These are phyloP conservation scores for Echinops telfairi DNA, from an alignment of 2,113 vertebrate species.

Conservation along the genomic window DNA sequence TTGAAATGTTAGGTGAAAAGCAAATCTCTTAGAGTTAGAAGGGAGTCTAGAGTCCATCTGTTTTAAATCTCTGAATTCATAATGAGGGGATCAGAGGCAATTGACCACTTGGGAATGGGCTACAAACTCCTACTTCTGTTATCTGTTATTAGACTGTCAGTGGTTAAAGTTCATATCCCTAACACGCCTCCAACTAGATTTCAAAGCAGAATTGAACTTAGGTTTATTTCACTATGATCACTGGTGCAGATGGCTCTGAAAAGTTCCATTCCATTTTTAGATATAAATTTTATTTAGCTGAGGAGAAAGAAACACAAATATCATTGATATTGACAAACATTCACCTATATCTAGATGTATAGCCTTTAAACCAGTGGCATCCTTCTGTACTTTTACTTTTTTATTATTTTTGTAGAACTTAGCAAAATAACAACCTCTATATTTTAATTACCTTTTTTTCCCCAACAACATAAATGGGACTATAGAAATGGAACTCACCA, in stretches of 20 bases:
- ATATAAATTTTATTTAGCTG: background rate
- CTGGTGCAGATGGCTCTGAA: background rate
- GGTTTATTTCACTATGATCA: conserved; percentile 17
- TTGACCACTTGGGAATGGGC: background rate
- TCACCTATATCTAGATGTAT: background rate
- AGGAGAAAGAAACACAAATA: background rate
- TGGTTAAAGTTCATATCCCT: conserved; percentile 20
- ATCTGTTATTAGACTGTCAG: background rate
- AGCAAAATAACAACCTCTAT: too few relatives aligned
- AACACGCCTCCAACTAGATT: conserved; percentile 4
- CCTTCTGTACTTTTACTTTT: conserved; percentile 7
- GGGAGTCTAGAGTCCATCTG: background rate
- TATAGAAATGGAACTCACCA: too few relatives aligned
- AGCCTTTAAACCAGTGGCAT: background rate
- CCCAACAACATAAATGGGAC: too few relatives aligned
- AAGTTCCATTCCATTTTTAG: background rate
- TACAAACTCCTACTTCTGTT: background rate
- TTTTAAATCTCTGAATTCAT: background rate
- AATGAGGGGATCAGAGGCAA: background rate
- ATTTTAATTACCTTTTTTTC: too few relatives aligned
- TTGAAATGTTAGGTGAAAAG: conserved; percentile 5
- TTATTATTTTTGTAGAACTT: background rate
- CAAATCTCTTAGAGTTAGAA: background rate
- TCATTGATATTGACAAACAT: conserved; percentile 17
- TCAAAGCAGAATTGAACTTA: conserved; percentile 15